These are phyloP conservation scores for Saccopteryx leptura DNA, from an alignment of 2,113 vertebrate genomes.

Conservation along the genomic window DNA sequence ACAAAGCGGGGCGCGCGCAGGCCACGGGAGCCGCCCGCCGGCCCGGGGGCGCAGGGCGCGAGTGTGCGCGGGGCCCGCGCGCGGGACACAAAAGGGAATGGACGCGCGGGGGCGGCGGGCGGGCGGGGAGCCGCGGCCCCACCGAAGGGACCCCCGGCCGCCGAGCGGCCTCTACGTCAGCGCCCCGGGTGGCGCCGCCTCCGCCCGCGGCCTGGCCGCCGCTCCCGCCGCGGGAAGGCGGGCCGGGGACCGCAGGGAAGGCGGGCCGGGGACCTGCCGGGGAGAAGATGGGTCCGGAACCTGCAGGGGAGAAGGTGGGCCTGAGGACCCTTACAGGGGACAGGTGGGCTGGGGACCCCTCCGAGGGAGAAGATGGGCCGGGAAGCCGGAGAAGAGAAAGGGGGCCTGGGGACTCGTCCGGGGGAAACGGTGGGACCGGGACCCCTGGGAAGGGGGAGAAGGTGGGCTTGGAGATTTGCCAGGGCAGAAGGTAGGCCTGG, in stretches of 20 bases:
- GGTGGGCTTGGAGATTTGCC: background rate
- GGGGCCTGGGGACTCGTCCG: background rate
- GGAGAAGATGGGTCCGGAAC: background rate
- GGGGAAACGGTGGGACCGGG: background rate
- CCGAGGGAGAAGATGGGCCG: background rate
- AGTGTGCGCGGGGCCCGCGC: conserved; percentile 77
- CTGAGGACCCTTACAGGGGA: background rate
- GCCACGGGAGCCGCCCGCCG: conserved; percentile 80
- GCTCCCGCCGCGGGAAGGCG: conserved; percentile 75
- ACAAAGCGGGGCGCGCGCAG: conserved; percentile 79
- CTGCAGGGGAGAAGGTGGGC: background rate
- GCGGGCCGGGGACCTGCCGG: background rate
- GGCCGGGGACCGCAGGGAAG: conserved; percentile 48
- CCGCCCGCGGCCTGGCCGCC: conserved; percentile 75
- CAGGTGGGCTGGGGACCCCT: conserved; percentile 14
- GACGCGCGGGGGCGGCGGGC: conserved; percentile 78
- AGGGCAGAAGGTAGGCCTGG: background rate
- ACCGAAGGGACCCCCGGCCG: conserved; percentile 83
- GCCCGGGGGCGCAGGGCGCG: conserved; percentile 78
- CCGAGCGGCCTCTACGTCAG: conserved; percentile 85
- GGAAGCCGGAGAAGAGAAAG: background rate
- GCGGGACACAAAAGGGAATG: conserved; percentile 84
- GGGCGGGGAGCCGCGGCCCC: conserved; percentile 82
- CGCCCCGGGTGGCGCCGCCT: conserved; percentile 84
- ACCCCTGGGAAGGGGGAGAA: background rate